Base-by-base conservation (phyloP, 2,113 vertebrate species). In the Taurulus bubalis region DNA sequence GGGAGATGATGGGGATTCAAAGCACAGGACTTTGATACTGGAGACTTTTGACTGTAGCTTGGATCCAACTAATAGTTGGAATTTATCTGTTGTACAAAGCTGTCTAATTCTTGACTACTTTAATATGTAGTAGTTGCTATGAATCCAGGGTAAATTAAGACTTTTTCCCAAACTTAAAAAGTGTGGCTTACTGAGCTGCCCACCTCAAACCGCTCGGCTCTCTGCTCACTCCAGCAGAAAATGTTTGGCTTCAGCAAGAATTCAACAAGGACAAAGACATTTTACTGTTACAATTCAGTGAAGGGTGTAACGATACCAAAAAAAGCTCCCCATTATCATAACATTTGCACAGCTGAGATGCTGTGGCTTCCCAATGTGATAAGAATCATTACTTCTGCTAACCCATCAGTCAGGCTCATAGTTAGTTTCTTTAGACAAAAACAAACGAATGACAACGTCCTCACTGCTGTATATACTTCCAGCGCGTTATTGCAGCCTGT, bases 321-420 rank as follows among this genome's bases (percentile, higher is more conserved):
- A 66, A 28, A 47, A 18, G 18, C 34, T 63, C 20, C 20, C 8
- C 12, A 66, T 26, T 45, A 42, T 66, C n/a, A 66, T 66, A 8
- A 26, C 16, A 66, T 66, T 24, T 28, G 8, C 64, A 66, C 38
- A 45, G 40, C 36, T 16, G 38, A 66, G 38, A 28, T 15, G 38
- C 64, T 66, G n/a, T 2, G 47, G 28, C 18, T n/a, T 69, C 20
- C 10, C 14, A 51, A 34, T 34, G 28, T 30, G 7, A 18, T 24
- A 32, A 30, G 36, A 10, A 36, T 65, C 62, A 65, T 65, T 63
- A 63, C 58, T 60, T 60, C 58, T 60, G 30, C 58, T 6, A 36
- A 36, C 32, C 32, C 20, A 10, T 36, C 60, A 36, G 60, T 63
- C 32, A 63, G 59, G 30, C 30, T 36, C 60, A 63, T 51, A 34